Percentiles rank a stretch among this genome's conserved stretches.
Conservation (phyloP, 2,113 vertebrate species). For the Sphyrna mokarran region DNA sequence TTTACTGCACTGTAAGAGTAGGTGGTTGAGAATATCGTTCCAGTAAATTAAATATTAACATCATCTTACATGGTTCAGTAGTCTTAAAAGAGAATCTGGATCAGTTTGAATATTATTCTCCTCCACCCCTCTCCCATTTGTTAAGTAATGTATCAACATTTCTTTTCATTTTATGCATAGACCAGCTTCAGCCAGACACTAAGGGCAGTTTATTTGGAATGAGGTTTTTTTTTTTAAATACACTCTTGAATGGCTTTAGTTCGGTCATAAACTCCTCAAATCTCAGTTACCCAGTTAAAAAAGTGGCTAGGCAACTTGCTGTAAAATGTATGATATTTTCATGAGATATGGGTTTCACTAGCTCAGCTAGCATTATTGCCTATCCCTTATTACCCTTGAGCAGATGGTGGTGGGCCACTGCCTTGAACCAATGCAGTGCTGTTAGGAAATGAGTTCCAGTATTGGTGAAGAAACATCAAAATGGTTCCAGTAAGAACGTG, state of each 20-base stretch:
- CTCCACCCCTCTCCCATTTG: background rate
- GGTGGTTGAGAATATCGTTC: background rate
- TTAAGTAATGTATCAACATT: background rate
- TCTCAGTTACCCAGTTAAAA: background rate
- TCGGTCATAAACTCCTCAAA: background rate
- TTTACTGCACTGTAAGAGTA: background rate
- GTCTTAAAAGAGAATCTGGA: background rate
- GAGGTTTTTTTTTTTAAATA: background rate
- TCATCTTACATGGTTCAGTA: slow-evolving; percentile 13
- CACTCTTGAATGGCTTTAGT: background rate
- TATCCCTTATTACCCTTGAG: background rate
- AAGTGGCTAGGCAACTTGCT: background rate
- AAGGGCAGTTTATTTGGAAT: background rate
- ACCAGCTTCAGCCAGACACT: background rate
- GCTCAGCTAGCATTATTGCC: background rate
- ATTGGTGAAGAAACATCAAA: too few relatives aligned
- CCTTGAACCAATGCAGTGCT: too few relatives aligned
- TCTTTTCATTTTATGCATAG: background rate
- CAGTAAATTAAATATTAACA: slow-evolving; percentile 28
- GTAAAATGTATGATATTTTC: background rate
- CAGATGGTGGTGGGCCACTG: too few relatives aligned
- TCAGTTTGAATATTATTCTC: slow-evolving; percentile 19
- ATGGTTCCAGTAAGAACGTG: too few relatives aligned
- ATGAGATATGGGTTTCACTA: too few relatives aligned
- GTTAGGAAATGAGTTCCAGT: too few relatives aligned